Base-by-base conservation (phyloP, 2,797 vertebrate genomes). In the Lepilemur ruficaudatus region DNA sequence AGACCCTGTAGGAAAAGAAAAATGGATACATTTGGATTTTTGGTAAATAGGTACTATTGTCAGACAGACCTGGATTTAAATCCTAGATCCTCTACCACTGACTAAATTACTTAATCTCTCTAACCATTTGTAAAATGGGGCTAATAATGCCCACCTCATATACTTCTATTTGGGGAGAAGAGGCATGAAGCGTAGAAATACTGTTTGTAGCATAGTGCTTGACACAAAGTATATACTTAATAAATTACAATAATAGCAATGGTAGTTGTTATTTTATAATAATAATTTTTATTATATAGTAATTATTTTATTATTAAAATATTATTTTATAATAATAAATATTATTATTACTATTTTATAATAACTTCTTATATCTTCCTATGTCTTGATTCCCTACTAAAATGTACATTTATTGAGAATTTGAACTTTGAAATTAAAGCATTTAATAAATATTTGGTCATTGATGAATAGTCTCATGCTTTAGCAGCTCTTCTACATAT, bases 21-120 rank as follows among this genome's bases (percentile, higher is more conserved):
- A 86, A 30, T 81, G 41, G 38, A 52, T 80, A 73, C 79, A 69
- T 91, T 76, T 91, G 50, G 10, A 76, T 61, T 96, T 89, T 85
- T 41, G 41, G 14, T 69, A 22, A 80, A n/a, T 30, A 28, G 76
- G 4, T 38, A 55, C 76, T 73, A 5, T 76, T 72, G 15, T 35
- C 28, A 93, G 15, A 83, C 15, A 82, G 13, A 79, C 30, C 23
- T 81, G 25, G 38, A 63, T 80, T 83, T 88, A 93, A 48, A 75
- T 91, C 25, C 11, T 83, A 50, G 43, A 81, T 65, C 43, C 18
- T 87, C 32, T 76, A 50, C 59, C 22, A 95, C 14, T 85, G 20
- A 65, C 30, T 70, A 72, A 84, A 38, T 63, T 55, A 41, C 35
- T 46, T 75, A 63, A 35, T 79, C n/a, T 76, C 55, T 92, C 28